A percentile compares a stretch with the other conserved stretches of the same genome.
Conservation (phyloP, 1,140 invertebrate species). For the Drosophila miranda region DNA sequence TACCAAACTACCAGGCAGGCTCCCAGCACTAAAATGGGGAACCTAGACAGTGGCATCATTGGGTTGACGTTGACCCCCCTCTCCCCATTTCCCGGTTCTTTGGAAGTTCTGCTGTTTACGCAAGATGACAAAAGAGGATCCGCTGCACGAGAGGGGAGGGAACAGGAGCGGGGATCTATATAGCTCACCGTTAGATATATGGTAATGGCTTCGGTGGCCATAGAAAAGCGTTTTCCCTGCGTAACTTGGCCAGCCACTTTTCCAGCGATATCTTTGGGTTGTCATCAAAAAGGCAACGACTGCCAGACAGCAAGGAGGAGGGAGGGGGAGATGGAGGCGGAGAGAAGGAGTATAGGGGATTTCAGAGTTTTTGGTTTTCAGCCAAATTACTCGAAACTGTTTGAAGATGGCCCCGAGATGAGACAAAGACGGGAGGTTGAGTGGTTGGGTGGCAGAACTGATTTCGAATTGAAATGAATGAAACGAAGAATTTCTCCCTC, state of each 20-base stretch:
- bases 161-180: constrained; percentile 27
- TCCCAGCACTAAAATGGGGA: constrained; percentile 23
- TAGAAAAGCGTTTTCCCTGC: constrained; percentile 64
- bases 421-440: background rate
- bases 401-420: constrained; percentile 21
- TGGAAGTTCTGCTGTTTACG: constrained; percentile 56
- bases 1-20: constrained; percentile 8
- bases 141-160: constrained; percentile 26
- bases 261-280: constrained; percentile 64
- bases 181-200: constrained; percentile 70
- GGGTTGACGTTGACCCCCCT: background rate
- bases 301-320: constrained; percentile 30
- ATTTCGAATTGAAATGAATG: constrained; percentile 70
- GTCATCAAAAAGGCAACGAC: constrained; percentile 73
- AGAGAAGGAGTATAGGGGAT: background rate
- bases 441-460: constrained; percentile 20
- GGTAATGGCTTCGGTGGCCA: constrained; percentile 62
- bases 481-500: constrained; percentile 31
- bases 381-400: constrained; percentile 65
- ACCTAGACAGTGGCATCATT: constrained; percentile 27
- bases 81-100: constrained; percentile 15
- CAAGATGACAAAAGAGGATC: constrained; percentile 64
- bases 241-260: constrained; percentile 51
- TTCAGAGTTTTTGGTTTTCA: constrained; percentile 55
- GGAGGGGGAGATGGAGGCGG: background rate